These are phyloP conservation scores for Ataeniobius toweri DNA, from an alignment of 2,797 vertebrate species.

Conservation along the genomic window DNA sequence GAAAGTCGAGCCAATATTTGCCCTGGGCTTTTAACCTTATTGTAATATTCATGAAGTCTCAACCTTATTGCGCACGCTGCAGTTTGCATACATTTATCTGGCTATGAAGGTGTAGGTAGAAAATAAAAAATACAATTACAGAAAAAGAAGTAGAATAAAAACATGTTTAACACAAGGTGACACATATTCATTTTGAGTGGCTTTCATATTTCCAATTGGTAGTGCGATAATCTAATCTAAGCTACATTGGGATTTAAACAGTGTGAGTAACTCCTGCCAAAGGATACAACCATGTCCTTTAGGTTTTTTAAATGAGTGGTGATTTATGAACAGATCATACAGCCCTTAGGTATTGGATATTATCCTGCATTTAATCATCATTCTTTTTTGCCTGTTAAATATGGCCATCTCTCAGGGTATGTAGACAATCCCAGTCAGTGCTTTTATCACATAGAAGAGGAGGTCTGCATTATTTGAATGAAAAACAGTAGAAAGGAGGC, in stretches of 20 bases:
- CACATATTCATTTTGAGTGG: conserved; percentile 6
- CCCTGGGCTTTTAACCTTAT: conserved; percentile 57
- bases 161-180: conserved; percentile 20
- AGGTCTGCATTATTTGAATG: conserved; percentile 76
- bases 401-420: conserved; percentile 68
- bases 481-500: conserved; percentile 72
- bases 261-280: conserved; percentile 54
- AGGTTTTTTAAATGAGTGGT: conserved; percentile 42
- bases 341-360: conserved; percentile 71
- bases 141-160: not conserved
- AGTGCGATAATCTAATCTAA: conserved; percentile 39
- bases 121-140: conserved; percentile 4
- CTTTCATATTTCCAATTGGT: conserved; percentile 18
- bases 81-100: conserved; percentile 29
- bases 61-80: conserved; percentile 31
- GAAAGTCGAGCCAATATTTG: conserved; percentile 61
- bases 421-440: conserved; percentile 68
- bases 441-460: conserved; percentile 74
- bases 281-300: conserved; percentile 66
- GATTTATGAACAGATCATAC: conserved; percentile 73
- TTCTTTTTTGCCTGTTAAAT: conserved; percentile 78
- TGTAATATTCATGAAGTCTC: conserved; percentile 54
- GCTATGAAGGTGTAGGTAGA: conserved; percentile 22
- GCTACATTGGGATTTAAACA: conserved; percentile 39
- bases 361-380: conserved; percentile 78